Evolutionary conservation across 2,888 invertebrate genomes (phyloP).

Genomic region (Abrostola tripartita): DNA sequence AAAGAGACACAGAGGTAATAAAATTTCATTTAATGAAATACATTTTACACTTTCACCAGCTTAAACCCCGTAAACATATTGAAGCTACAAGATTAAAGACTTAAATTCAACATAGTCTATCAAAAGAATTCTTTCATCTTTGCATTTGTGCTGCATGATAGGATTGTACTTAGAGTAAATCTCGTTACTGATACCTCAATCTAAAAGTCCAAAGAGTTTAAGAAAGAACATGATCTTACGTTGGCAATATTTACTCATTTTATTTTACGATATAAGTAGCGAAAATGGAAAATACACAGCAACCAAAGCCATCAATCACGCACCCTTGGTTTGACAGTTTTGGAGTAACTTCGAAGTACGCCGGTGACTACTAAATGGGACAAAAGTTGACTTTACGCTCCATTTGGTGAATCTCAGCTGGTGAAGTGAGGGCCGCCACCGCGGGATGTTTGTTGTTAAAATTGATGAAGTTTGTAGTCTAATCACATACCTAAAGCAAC

Average conservation of each 20-base stretch:
- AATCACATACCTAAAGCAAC: conserved; percentile 36
- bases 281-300: conserved; percentile 20
- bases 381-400: conserved; percentile 49
- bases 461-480: conserved; percentile 45
- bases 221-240: conserved; percentile 3
- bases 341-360: conserved; percentile 42
- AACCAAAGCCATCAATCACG: conserved; percentile 49
- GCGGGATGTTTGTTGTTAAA: conserved; percentile 28
- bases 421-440: conserved; percentile 17
- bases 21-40: too few relatives aligned
- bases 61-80: too few relatives aligned
- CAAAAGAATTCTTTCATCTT: conserved; percentile 6
- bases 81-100: conserved; percentile 18
- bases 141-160: conserved; percentile 11
- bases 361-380: conserved; percentile 36
- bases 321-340: conserved; percentile 47
- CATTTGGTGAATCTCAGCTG: conserved; percentile 43
- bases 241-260: conserved; percentile 6
- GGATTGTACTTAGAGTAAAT: conserved; percentile 11
- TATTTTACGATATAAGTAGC: conserved; percentile 14
- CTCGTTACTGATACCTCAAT: conserved; percentile 5
- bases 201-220: background rate
- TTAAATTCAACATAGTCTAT: conserved; percentile 8
- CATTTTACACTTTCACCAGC: too few relatives aligned
- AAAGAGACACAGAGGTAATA: too few relatives aligned